A percentile compares a stretch with the other conserved stretches of the same genome.
Evolutionary conservation across 2,797 vertebrate species (phyloP).

Genomic region (Dermochelys coriacea): DNA sequence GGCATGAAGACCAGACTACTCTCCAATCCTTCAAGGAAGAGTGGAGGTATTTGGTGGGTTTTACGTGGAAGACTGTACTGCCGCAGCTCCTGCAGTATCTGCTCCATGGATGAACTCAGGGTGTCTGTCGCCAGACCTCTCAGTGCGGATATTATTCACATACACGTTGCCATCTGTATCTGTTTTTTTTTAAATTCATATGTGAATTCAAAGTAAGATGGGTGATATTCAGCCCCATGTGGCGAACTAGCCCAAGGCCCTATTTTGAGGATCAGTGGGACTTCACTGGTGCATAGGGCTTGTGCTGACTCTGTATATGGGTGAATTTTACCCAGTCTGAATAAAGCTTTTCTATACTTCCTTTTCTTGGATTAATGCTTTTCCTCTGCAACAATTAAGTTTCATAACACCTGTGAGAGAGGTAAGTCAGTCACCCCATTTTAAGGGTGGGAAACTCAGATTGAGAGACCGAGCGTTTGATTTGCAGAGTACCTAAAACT

Average conservation of each 20-base stretch:
- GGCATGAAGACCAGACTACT: neutral
- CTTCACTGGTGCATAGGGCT: neutral
- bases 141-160: neutral
- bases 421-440: neutral
- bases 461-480: neutral
- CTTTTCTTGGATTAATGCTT: neutral
- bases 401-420: neutral
- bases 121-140: neutral
- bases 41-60: neutral
- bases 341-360: neutral
- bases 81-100: neutral
- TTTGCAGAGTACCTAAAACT: neutral
- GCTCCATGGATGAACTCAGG: neutral
- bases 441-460: neutral
- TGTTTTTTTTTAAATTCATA: neutral
- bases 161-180: neutral
- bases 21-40: neutral
- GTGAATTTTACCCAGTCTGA: neutral
- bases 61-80: no score
- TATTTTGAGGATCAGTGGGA: neutral
- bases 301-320: neutral
- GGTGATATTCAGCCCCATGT: neutral
- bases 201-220: neutral
- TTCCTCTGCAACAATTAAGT: neutral
- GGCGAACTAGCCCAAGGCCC: neutral